These are phyloP conservation scores for Dryobotodes eremita DNA, from an alignment of 2,888 invertebrate genomes.

Conservation along the genomic window DNA sequence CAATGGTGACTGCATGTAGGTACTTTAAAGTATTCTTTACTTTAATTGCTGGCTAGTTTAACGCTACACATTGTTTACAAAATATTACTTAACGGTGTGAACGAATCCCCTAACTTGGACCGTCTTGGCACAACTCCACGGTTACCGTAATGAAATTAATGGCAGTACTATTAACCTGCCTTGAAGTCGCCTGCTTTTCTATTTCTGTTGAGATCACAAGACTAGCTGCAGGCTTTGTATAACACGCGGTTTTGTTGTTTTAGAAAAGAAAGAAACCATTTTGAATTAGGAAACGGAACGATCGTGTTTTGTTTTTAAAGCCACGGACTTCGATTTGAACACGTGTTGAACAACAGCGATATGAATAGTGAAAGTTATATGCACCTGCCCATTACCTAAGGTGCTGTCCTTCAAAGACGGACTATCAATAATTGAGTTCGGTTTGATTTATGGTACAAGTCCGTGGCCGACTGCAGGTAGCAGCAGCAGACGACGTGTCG, in stretches of 20 bases:
- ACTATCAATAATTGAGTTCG: not conserved
- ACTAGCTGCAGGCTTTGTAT: slow-evolving; percentile 9
- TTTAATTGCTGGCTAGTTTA: too few species aligned
- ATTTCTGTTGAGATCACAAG: slow-evolving; percentile 42
- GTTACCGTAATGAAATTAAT: slow-evolving; percentile 69
- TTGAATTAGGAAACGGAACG: not conserved
- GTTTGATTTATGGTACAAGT: too few species aligned
- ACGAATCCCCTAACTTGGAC: slow-evolving; percentile 36
- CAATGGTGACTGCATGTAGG: too few species aligned
- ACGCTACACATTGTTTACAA: not conserved
- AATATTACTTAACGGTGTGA: slow-evolving; percentile 48
- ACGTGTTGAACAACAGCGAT: not conserved
- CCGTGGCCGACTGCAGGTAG: too few species aligned
- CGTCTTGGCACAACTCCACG: slow-evolving; percentile 58
- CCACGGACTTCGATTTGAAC: not conserved
- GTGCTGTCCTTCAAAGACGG: not conserved
- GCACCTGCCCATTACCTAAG: too few species aligned
- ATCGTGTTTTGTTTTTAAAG: slow-evolving; percentile 7
- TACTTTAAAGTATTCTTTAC: too few species aligned
- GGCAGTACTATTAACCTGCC: slow-evolving; percentile 58
- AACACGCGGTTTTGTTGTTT: not conserved
- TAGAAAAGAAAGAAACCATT: not conserved
- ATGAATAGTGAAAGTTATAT: not conserved
- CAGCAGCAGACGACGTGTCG: too few species aligned
- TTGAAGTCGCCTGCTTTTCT: slow-evolving; percentile 38